These are phyloP conservation scores for Uria lomvia DNA, from an alignment of 2,113 vertebrate genomes.

Conservation along the genomic window DNA sequence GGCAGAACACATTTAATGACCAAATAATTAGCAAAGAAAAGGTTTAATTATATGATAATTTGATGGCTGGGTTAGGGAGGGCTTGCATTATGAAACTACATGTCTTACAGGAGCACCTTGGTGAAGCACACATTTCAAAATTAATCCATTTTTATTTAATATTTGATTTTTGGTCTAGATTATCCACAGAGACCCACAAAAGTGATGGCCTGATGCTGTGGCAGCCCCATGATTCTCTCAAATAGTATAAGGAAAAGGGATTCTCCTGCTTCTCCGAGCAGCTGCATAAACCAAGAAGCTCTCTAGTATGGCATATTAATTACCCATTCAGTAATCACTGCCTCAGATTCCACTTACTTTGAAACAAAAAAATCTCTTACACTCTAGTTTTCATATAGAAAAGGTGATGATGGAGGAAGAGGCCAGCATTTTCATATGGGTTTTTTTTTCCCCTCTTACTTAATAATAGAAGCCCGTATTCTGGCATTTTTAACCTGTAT, in stretches of 20 bases:
- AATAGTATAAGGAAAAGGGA: neutral
- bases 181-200: neutral
- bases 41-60: neutral
- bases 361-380: neutral
- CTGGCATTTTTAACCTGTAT: neutral
- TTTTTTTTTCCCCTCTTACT: neutral
- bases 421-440: neutral
- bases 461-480: neutral
- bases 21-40: neutral
- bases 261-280: neutral
- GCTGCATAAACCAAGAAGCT: neutral
- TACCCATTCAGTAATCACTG: neutral
- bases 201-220: neutral
- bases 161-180: neutral
- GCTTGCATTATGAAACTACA: neutral
- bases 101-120: neutral
- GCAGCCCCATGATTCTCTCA: neutral
- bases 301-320: neutral
- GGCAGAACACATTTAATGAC: neutral
- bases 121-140: neutral
- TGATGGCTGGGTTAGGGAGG: neutral
- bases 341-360: neutral
- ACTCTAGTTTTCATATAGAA: neutral
- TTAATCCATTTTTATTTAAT: neutral
- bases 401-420: neutral